These are phyloP conservation scores for Latrodectus hesperus DNA, from an alignment of 2,888 invertebrate species.

Conservation along the genomic window DNA sequence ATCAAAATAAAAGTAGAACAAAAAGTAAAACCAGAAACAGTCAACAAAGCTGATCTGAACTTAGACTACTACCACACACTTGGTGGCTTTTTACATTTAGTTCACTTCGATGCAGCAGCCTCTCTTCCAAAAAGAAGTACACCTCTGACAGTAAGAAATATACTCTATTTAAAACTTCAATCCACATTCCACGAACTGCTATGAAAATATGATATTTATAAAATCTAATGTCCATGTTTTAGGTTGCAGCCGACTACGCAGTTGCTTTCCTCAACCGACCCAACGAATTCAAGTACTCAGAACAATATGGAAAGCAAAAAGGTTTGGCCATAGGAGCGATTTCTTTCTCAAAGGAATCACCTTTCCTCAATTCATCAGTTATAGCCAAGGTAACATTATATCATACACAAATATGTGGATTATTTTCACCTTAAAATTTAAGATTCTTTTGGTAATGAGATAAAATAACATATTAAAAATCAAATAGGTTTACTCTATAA, in stretches of 20 bases:
- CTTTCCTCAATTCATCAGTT: not conserved
- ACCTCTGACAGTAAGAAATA: conserved; percentile 2
- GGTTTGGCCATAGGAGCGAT: not conserved
- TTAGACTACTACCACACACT: conserved; percentile 23
- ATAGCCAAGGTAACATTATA: not conserved
- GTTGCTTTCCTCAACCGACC: not conserved
- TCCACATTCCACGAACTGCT: not conserved
- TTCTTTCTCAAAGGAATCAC: not conserved
- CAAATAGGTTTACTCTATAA: too few relatives aligned
- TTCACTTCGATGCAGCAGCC: not conserved
- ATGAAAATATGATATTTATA: not conserved
- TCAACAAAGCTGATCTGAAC: not conserved
- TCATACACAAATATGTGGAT: too few relatives aligned
- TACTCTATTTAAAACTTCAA: not conserved
- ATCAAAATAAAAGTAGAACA: not conserved
- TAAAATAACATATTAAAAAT: too few relatives aligned
- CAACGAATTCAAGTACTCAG: conserved; percentile 5
- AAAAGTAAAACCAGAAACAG: not conserved
- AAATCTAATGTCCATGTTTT: not conserved
- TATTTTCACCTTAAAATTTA: too few relatives aligned
- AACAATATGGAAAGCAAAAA: not conserved
- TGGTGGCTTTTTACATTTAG: not conserved
- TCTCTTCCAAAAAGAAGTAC: not conserved
- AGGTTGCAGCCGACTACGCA: conserved; percentile 1
- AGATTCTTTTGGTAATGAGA: too few relatives aligned